These are phyloP conservation scores for Myiopsitta monachus DNA, from an alignment of 2,113 vertebrate genomes.

Conservation along the genomic window DNA sequence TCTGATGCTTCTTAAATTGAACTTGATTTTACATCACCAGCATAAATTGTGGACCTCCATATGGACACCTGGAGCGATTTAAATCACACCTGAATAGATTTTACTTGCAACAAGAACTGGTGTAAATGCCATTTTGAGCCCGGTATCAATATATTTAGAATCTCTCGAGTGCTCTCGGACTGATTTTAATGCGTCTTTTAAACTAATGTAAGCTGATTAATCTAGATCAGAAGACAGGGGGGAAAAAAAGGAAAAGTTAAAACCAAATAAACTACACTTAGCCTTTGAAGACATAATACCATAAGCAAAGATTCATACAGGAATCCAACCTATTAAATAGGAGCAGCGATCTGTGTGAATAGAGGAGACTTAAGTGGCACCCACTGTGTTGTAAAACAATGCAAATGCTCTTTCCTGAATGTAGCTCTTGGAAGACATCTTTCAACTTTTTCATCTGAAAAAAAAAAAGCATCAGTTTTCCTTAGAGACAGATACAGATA, in stretches of 20 bases:
- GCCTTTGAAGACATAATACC: neutral
- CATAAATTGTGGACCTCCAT: neutral
- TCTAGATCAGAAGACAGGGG: neutral
- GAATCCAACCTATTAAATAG: neutral
- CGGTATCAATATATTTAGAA: neutral
- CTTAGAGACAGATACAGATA: conserved; percentile 23
- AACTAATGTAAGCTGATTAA: neutral
- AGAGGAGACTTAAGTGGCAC: neutral
- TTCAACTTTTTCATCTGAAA: conserved; percentile 44
- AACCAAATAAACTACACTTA: neutral
- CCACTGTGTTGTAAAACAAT: neutral
- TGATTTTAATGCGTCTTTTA: neutral
- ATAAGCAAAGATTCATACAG: neutral
- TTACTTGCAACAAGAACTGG: neutral
- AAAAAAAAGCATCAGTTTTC: conserved; percentile 47
- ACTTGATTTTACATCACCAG: neutral
- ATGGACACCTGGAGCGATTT: neutral
- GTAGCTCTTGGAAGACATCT: neutral
- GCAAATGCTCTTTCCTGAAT: neutral
- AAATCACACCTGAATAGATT: neutral
- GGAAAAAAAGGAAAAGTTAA: neutral
- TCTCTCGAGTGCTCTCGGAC: neutral
- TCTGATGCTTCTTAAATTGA: neutral
- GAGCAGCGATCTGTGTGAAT: neutral
- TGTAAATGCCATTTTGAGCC: neutral